A percentile compares a stretch with the other conserved stretches of the same genome.
Conservation (phyloP, 37 sponge, comb jelly and placozoan genomes). For the Haliclona indistincta region DNA sequence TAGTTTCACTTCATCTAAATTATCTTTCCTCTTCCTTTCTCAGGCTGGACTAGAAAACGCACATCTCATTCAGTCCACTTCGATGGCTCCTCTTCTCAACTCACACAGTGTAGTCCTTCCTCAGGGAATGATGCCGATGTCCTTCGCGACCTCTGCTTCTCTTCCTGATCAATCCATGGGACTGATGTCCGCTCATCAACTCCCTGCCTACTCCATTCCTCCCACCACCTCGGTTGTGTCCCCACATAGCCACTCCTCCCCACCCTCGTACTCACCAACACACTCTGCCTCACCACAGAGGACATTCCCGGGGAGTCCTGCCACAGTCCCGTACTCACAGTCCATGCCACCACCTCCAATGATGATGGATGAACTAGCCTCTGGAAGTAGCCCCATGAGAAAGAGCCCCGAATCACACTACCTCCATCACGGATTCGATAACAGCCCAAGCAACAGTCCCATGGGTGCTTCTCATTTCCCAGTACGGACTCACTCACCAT, state of each 20-base stretch:
- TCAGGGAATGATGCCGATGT: constrained; percentile 66
- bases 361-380: constrained; percentile 68
- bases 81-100: constrained; percentile 8
- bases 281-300: constrained; percentile 45
- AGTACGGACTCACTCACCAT: constrained; percentile 41
- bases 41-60: constrained; percentile 35
- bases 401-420: constrained; percentile 38
- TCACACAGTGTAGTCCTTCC: constrained; percentile 47
- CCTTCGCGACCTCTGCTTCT: constrained; percentile 17
- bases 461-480: constrained; percentile 16
- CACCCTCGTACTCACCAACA: constrained; percentile 71
- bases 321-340: constrained; percentile 38
- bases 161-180: constrained; percentile 26
- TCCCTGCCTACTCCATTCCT: neutral
- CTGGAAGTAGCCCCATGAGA: constrained; percentile 25
- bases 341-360: constrained; percentile 51
- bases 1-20: neutral
- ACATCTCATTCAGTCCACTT: neutral
- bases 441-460: constrained; percentile 64
- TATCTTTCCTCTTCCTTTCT: neutral
- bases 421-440: constrained; percentile 38
- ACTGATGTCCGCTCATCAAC: neutral
- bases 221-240: constrained; percentile 19
- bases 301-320: constrained; percentile 29
- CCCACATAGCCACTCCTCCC: constrained; percentile 51